Evolutionary conservation across 2,797 vertebrate genomes (phyloP), one percentile per base, ranked within the genome.

Genomic region (Austrolebias charrua): DNA sequence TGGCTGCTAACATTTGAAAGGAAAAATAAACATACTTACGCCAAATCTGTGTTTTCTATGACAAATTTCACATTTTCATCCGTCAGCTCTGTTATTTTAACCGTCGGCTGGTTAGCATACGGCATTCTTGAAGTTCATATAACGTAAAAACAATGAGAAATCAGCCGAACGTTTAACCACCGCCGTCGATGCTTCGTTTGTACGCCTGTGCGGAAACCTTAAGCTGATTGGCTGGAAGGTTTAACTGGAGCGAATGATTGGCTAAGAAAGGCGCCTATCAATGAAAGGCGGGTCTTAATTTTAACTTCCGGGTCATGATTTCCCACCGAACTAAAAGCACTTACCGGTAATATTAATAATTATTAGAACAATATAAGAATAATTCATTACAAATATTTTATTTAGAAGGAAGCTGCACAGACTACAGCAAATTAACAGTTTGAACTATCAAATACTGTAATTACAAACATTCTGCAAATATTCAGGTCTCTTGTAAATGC

Each of bases 61-160:
- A 99, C 94, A 87, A 99, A 99, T 80, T 98, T 98, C 28, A 99
- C 97, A 82, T 98, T 98, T 87, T 99, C 97, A 75, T 99, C 96
- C 0, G 94, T 92, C 29, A 98, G 90, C 76, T 99, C 97, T 1
- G 97, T 96, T 63, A 99, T 96, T 68, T 97, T 95, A 55, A 99
- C 96, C 0, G 96, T 98, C 2, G 97, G 97, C 77, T 99, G 97
- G 83, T 99, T 99, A 24, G 96, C 97, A 74, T 98, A 98, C 59
- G 97, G 97, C 96, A 98, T 98, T 4, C 18, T 65, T 57, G 16
- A 5, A 28, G 10, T 7, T 31, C 20, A 71, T 43, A 1, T 4
- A 18, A 2, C 0, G 10, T 0, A 38, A 51, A 58, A 51, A 28
- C 6, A n/a, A 33, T 2, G 0, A 44, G 14, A 29, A 15, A 18